Base-by-base conservation (phyloP, 2,888 invertebrate species). In the Itoplectis maculator region DNA sequence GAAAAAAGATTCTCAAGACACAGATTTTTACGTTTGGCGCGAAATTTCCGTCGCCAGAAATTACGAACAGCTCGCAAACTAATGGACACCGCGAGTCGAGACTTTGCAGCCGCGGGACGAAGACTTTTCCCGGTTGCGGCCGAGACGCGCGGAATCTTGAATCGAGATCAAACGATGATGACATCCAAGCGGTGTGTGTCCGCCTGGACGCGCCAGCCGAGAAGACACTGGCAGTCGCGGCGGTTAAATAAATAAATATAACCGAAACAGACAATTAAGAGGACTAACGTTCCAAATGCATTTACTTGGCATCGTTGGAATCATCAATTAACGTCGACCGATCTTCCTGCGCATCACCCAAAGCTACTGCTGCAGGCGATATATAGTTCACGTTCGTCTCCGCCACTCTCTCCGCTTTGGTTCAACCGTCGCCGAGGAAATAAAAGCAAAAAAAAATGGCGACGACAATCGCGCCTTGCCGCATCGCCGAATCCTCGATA, bases 241-340 rank as follows among this genome's bases (percentile, higher is more conserved):
- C 54, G 73, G 74, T 69, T 69, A 78, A 81, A 78, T 81, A 82
- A 82, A 82, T 78, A 78, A 82, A 82, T 82, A 78, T 74, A 82
- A 82, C 81, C 69, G 42, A 74, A 82, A 82, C 78, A 82, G 81
- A 82, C 74, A 78, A 82, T 82, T 74, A 78, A 82, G 78, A 74
- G 74, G 81, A 82, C 69, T 61, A 78, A 56, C 73, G 81, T 77
- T 76, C 76, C 81, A 45, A 82, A 69, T 77, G 81, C 61, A 72
- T 63, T 51, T 69, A 68, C 74, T 82, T 82, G 81, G 81, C 81
- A 78, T 82, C 81, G 81, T 42, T 56, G 5, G 74, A 74, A 74
- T 47, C 73, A 74, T 82, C 54, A 82, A 82, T 82, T 82, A 82
- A 82, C 78, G 78, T 82, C 78, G 68, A 49, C 73, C 61, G 61